Evolutionary conservation across 2,797 vertebrate genomes (phyloP).

Genomic region (Channallabes apus): DNA sequence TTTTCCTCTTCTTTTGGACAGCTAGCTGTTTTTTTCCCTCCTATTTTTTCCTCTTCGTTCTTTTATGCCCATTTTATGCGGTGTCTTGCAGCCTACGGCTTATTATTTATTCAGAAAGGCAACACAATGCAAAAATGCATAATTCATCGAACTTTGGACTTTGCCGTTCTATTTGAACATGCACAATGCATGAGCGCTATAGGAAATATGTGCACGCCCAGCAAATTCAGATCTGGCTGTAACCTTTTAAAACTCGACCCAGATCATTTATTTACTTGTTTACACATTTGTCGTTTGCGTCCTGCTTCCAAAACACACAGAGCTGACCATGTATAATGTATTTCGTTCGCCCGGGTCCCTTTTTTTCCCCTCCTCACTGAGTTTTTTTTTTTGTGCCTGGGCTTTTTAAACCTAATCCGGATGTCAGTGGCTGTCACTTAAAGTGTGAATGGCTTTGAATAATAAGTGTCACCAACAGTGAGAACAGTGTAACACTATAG

Average conservation of each 20-base stretch:
- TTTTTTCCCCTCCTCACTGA: neutral
- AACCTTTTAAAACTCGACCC: conserved; percentile 69
- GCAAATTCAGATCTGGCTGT: conserved; percentile 61
- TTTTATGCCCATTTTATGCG: conserved; percentile 59
- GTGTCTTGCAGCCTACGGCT: conserved; percentile 65
- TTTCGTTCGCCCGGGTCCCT: conserved; percentile 38
- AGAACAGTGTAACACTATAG: conserved; percentile 2
- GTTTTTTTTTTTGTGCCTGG: conserved; percentile 9
- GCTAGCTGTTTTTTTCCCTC: conserved; percentile 63
- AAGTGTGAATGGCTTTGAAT: conserved; percentile 45
- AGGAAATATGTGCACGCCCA: conserved; percentile 68
- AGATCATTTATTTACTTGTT: conserved; percentile 69
- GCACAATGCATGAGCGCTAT: conserved; percentile 74
- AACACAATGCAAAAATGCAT: conserved; percentile 73
- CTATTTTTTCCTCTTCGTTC: conserved; percentile 57
- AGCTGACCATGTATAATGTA: conserved; percentile 57
- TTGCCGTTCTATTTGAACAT: conserved; percentile 62
- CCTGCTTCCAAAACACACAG: conserved; percentile 53
- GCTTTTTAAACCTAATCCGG: conserved; percentile 30
- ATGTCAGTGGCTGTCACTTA: conserved; percentile 37
- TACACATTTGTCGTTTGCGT: conserved; percentile 51
- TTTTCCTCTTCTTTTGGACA: conserved; percentile 50
- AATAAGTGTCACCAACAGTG: conserved; percentile 25
- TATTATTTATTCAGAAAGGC: conserved; percentile 77
- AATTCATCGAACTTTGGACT: conserved; percentile 72